Evolutionary conservation across 2,797 vertebrate genomes (phyloP), one percentile per base, ranked within the genome.

Genomic region (Scolopax bukidnonensis): DNA sequence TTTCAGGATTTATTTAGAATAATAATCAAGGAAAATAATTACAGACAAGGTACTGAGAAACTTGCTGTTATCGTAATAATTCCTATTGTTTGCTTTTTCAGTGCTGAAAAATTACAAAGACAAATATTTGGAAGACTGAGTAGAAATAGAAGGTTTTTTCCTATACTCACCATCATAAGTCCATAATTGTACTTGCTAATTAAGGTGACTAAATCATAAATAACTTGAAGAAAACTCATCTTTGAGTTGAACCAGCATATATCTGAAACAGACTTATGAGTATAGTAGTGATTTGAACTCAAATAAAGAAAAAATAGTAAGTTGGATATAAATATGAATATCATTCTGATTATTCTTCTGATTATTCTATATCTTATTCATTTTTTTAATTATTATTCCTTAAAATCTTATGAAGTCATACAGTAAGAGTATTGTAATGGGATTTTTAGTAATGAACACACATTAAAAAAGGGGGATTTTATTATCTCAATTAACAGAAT

Each of bases 131-230:
- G 41, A 73, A 93, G 80, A 96, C 48, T 40, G 28, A 92, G 30
- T 47, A 89, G 20, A 91, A 90, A 90, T 87, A n/a, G 74, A 21
- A 5, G 1, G 57, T 88, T 76, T 47, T 87, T 88, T 91, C 23
- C 41, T 68, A 2, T 76, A 40, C 10, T 63, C 20, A 11, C 20
- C 45, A 38, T 91, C 33, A 15, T 95, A 97, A 95, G 75, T 93
- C 64, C 38, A 11, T 85, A 87, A 80, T 20, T 93, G 33, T 57
- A 17, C 45, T 94, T 95, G 47, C 76, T 96, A 61, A 73, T 77
- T 78, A 94, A 94, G 71, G 76, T 97, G 89, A 97, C 77, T 95
- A 96, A 94, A 96, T 95, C 73, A 80, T 87, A 95, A 95, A 84
- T 87, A 86, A 96, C 93, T 61, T 78, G 90, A 94, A 96, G 91